Percentiles rank a stretch among this genome's conserved stretches.
These are phyloP conservation scores for Otus scops DNA, from an alignment of 2,797 vertebrate genomes.

Conservation along the genomic window DNA sequence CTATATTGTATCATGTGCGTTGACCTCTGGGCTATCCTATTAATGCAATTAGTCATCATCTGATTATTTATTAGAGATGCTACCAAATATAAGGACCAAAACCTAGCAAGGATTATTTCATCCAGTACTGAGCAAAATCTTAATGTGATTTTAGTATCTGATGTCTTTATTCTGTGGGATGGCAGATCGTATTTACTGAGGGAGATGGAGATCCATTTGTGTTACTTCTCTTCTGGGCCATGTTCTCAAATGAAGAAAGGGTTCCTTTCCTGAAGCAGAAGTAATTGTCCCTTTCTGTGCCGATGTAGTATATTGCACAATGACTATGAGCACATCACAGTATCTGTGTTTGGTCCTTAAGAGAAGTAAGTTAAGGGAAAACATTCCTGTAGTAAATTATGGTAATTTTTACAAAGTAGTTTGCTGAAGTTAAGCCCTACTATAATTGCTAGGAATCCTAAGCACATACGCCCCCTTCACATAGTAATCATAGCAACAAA, in stretches of 20 bases:
- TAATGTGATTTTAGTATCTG: background rate
- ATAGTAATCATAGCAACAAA: background rate
- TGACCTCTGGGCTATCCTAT: background rate
- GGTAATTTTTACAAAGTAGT: background rate
- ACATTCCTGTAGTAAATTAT: background rate
- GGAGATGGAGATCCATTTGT: background rate
- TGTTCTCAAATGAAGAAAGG: background rate
- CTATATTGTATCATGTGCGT: rapidly evolving
- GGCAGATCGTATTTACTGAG: background rate
- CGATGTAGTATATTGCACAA: rapidly evolving
- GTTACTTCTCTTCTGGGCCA: background rate
- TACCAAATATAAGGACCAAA: background rate
- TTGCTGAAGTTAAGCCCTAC: background rate
- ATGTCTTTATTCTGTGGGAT: background rate
- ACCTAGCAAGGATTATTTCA: background rate
- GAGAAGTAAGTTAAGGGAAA: background rate
- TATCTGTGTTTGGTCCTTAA: background rate
- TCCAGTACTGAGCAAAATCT: background rate
- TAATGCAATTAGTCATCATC: background rate
- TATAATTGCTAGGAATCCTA: background rate
- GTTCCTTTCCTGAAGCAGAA: background rate
- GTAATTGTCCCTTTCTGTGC: background rate
- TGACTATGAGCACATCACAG: background rate
- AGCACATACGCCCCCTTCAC: background rate
- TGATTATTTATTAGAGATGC: background rate